These are phyloP conservation scores for Leiothrix lutea DNA, from an alignment of 2,113 vertebrate species.

Conservation along the genomic window DNA sequence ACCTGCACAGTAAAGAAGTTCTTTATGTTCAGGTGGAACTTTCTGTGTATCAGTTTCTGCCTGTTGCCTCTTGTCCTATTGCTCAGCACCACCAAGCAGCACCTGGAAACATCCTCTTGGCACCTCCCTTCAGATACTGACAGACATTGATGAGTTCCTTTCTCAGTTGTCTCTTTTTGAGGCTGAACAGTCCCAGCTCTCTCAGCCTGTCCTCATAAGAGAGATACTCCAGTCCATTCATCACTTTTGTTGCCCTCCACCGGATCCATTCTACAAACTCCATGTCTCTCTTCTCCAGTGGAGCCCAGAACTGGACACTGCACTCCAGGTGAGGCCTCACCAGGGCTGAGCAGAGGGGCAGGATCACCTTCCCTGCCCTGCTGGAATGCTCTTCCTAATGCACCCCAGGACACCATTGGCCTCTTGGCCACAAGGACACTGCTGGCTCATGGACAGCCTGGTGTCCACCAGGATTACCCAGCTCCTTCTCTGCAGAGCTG, in stretches of 20 bases:
- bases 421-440: neutral
- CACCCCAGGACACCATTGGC: fast-evolving
- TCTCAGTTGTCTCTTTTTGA: neutral
- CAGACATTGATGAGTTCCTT: neutral
- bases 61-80: neutral
- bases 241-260: neutral
- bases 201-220: neutral
- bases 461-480: neutral
- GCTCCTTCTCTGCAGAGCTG: neutral
- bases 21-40: neutral
- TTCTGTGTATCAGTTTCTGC: neutral
- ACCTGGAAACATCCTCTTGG: neutral
- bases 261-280: neutral
- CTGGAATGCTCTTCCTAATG: neutral
- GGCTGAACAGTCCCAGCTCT: neutral
- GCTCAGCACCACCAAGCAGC: neutral
- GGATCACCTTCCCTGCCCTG: neutral
- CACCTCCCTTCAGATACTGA: neutral
- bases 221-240: neutral
- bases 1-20: neutral
- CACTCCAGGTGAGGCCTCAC: neutral
- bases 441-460: neutral
- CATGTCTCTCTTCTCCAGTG: neutral
- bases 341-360: neutral
- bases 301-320: neutral